phyloP scores from a whole-genome alignment of 2,797 vertebrate genomes.

The Lepilemur septentrionalis region DNA sequence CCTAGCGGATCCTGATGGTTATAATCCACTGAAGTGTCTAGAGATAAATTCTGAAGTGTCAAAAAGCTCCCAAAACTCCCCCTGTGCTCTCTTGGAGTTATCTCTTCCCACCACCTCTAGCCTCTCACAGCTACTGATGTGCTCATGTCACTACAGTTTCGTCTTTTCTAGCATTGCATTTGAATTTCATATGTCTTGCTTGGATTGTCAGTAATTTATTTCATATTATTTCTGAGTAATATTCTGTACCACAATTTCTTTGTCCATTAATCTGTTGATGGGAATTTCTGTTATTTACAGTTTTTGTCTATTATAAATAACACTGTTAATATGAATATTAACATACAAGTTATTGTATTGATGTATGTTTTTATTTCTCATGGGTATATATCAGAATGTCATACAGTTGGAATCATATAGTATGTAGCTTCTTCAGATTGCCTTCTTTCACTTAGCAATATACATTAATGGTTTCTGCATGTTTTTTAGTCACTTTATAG shows the following conservation, averaged over 20 bases:
- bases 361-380: background rate
- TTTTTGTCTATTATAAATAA: background rate
- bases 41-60: background rate
- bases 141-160: background rate
- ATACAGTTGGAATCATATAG: background rate
- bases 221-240: background rate
- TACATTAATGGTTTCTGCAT: background rate
- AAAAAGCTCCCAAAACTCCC: background rate
- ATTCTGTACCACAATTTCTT: background rate
- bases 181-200: background rate
- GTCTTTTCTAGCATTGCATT: background rate
- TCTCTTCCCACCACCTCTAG: background rate
- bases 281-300: background rate
- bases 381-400: background rate
- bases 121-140: background rate
- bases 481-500: background rate
- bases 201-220: background rate
- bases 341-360: background rate
- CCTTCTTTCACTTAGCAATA: background rate
- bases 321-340: background rate
- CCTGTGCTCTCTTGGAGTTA: background rate
- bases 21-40: background rate
- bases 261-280: background rate
- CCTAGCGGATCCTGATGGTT: background rate
- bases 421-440: background rate